Conservation (phyloP, 2,888 invertebrate species). For the Encarsia formosa region DNA sequence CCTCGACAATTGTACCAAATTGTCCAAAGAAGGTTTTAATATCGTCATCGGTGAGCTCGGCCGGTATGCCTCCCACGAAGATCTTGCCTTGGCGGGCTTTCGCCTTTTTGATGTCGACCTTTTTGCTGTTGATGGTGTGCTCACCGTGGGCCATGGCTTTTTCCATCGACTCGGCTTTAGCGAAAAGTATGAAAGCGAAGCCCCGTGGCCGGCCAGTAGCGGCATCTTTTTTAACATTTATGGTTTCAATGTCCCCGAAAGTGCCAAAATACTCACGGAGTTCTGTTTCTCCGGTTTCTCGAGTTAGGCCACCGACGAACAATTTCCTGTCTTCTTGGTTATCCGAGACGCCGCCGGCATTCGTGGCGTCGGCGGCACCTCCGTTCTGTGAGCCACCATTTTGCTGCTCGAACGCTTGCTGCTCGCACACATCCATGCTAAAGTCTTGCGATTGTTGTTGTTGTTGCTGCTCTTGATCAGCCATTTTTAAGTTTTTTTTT, state of each 20-base stretch:
- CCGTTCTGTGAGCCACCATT: too few relatives aligned
- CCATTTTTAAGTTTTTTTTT: too few relatives aligned
- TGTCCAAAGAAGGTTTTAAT: slow-evolving; percentile 89
- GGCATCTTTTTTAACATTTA: slow-evolving; percentile 95
- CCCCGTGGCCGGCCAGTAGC: slow-evolving; percentile 92
- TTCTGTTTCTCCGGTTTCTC: slow-evolving; percentile 98
- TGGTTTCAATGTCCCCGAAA: slow-evolving; percentile 92
- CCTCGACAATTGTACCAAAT: slow-evolving; percentile 91
- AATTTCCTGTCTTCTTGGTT: too few relatives aligned
- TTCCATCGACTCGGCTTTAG: slow-evolving; percentile 81
- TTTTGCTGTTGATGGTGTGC: slow-evolving; percentile 91
- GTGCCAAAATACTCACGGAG: slow-evolving; percentile 89
- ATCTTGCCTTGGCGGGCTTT: slow-evolving; percentile 94
- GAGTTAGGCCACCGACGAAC: slow-evolving; percentile 97
- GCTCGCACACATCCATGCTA: too few relatives aligned
- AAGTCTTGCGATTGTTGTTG: too few relatives aligned
- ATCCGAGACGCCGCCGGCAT: too few relatives aligned
- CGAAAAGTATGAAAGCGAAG: slow-evolving; percentile 95
- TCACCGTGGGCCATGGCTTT: slow-evolving; percentile 79
- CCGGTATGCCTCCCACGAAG: slow-evolving; percentile 92
- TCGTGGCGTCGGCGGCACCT: too few relatives aligned
- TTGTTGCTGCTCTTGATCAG: too few relatives aligned
- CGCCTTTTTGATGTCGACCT: slow-evolving; percentile 93
- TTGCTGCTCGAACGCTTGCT: too few relatives aligned
- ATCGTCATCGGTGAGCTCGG: slow-evolving; percentile 89